phyloP scores from a whole-genome alignment of 92 coral and sea anemone genomes.

The Zoanthus gigantus region DNA sequence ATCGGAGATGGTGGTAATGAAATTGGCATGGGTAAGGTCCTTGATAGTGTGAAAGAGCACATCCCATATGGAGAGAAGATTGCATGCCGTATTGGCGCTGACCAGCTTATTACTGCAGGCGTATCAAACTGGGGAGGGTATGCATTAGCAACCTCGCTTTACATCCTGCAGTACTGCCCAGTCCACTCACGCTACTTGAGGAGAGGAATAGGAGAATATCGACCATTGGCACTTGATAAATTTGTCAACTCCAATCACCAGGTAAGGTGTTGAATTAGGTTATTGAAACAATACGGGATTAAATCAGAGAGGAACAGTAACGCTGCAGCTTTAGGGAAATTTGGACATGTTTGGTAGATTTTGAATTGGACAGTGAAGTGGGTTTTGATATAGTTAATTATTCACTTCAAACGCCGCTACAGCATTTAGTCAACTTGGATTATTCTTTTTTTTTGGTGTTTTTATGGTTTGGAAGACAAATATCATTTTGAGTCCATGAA shows the following conservation, averaged over 20 bases:
- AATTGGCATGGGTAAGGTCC: constrained; percentile 96
- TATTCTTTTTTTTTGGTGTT: too few relatives aligned
- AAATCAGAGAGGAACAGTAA: neutral
- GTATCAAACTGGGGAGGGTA: constrained; percentile 95
- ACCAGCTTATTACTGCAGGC: constrained; percentile 92
- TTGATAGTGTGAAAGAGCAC: constrained; percentile 60
- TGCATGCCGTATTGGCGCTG: constrained; percentile 76
- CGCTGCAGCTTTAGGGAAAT: too few relatives aligned
- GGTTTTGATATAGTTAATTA: too few relatives aligned
- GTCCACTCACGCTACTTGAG: constrained; percentile 72
- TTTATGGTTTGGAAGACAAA: too few relatives aligned
- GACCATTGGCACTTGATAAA: neutral
- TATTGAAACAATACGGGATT: neutral
- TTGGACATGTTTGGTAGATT: neutral
- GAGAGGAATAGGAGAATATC: constrained; percentile 60
- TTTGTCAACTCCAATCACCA: constrained; percentile 25
- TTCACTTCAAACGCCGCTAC: too few relatives aligned
- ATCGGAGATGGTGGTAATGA: constrained; percentile 99
- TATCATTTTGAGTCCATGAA: too few relatives aligned
- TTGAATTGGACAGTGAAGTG: neutral
- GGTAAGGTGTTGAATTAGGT: constrained; percentile 14
- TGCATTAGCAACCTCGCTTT: constrained; percentile 55
- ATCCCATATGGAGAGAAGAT: constrained; percentile 76
- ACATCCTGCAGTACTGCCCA: constrained; percentile 62
- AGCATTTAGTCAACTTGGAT: too few relatives aligned